Evolutionary conservation across 2,113 vertebrate genomes (phyloP).

Genomic region (cattle (Bos taurus)): DNA sequence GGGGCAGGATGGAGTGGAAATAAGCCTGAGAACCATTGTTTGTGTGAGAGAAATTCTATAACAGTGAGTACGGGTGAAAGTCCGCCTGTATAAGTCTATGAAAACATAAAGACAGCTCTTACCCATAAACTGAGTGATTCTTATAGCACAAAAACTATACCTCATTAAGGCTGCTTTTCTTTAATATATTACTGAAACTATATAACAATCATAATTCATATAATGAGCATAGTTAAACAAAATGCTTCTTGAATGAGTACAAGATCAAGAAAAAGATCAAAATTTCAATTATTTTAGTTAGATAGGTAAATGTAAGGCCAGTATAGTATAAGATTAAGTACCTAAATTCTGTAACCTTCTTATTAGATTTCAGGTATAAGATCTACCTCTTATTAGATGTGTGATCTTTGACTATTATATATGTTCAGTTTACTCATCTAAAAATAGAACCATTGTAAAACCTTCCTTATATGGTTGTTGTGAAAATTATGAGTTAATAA

Average conservation of each 20-base stretch:
- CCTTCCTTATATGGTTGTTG: not conserved
- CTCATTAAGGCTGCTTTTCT: not conserved
- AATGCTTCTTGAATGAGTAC: not conserved
- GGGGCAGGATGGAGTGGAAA: not conserved
- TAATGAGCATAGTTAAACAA: not conserved
- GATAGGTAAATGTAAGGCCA: not conserved
- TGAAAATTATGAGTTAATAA: not conserved
- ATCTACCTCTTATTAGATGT: not conserved
- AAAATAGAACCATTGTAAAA: not conserved
- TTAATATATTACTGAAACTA: not conserved
- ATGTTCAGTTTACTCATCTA: not conserved
- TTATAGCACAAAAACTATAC: not conserved
- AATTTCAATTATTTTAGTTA: not conserved
- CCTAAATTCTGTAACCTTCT: not conserved
- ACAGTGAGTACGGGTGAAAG: not conserved
- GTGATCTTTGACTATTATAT: not conserved
- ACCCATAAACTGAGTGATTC: not conserved
- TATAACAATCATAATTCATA: not conserved
- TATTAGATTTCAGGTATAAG: not conserved
- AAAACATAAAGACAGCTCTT: not conserved
- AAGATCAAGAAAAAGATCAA: not conserved
- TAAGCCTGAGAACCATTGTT: not conserved
- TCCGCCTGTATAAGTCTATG: not conserved
- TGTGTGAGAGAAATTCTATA: not conserved
- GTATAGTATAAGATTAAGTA: not conserved